Evolutionary conservation across 2,888 invertebrate species (phyloP).

Genomic region (Dasypogon diadema): DNA sequence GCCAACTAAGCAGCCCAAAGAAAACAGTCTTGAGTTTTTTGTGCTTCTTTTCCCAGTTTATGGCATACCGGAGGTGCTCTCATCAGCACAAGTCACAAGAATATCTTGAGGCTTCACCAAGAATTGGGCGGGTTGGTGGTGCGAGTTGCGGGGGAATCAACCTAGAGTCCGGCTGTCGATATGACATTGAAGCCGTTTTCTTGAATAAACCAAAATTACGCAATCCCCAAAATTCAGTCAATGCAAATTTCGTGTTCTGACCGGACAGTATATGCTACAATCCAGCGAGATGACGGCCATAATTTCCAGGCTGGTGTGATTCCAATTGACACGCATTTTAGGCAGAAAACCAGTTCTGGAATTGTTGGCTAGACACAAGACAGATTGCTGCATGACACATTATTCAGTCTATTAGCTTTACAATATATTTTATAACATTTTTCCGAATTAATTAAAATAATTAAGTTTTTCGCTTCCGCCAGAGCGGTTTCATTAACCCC

Average conservation of each 20-base stretch:
- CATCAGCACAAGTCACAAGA: constrained; percentile 31
- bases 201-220: constrained; percentile 28
- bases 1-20: constrained; percentile 1
- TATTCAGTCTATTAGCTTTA: constrained; percentile 26
- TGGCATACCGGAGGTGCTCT: constrained; percentile 42
- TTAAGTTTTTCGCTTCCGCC: constrained; percentile 31
- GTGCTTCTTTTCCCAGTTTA: constrained; percentile 30
- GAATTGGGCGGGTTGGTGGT: too few relatives aligned
- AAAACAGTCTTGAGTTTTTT: constrained; percentile 20
- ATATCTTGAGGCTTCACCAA: too few relatives aligned
- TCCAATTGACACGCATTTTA: constrained; percentile 43
- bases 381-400: constrained; percentile 19
- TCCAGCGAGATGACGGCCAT: constrained; percentile 2
- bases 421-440: constrained; percentile 2
- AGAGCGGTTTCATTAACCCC: constrained; percentile 38
- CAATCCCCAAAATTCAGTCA: constrained; percentile 31
- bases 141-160: neutral
- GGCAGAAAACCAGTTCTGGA: constrained; percentile 40
- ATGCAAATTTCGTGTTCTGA: constrained; percentile 27
- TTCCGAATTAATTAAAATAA: constrained; percentile 40
- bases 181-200: constrained; percentile 19
- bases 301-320: constrained; percentile 30
- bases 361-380: neutral
- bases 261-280: neutral
- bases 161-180: constrained; percentile 1